phyloP scores from a whole-genome alignment of 1,140 invertebrate species.

The Drosophila setifemur region DNA sequence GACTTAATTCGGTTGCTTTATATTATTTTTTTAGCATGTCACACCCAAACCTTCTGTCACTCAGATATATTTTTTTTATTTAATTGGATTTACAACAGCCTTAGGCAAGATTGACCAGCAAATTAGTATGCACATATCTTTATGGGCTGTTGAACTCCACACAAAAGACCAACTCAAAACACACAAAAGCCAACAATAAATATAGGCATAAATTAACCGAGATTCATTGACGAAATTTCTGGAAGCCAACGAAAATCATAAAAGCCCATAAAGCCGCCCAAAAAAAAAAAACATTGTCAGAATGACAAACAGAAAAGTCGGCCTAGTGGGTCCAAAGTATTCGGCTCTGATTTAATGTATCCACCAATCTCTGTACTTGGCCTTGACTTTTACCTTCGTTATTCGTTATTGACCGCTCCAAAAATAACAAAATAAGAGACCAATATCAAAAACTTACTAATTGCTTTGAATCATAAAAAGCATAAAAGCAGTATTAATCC shows the following conservation, averaged over 20 bases:
- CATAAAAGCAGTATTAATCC: slow-evolving; percentile 46
- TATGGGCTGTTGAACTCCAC: slow-evolving; percentile 64
- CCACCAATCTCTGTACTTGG: slow-evolving; percentile 19
- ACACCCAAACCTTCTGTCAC: slow-evolving; percentile 12
- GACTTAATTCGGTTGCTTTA: slow-evolving; percentile 2
- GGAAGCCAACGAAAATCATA: slow-evolving; percentile 21
- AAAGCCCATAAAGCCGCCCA: neutral
- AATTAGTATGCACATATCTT: slow-evolving; percentile 67
- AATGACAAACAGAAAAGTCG: neutral
- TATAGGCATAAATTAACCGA: slow-evolving; percentile 22
- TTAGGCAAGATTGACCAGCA: slow-evolving; percentile 28
- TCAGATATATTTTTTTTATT: slow-evolving; percentile 6
- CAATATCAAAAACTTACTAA: slow-evolving; percentile 46
- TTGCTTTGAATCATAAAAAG: slow-evolving; percentile 42
- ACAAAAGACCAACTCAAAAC: slow-evolving; percentile 24
- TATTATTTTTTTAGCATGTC: slow-evolving; percentile 6
- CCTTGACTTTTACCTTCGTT: slow-evolving; percentile 74
- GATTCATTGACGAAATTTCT: slow-evolving; percentile 48
- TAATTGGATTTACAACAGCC: slow-evolving; percentile 34
- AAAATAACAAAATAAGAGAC: neutral
- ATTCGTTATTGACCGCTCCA: slow-evolving; percentile 21
- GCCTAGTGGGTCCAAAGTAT: slow-evolving; percentile 1
- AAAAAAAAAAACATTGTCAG: neutral
- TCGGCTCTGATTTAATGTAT: slow-evolving; percentile 1
- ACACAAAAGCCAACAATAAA: slow-evolving; percentile 30